Base-by-base conservation (phyloP, 2,888 invertebrate species). In the Pseudococcus longispinus region DNA sequence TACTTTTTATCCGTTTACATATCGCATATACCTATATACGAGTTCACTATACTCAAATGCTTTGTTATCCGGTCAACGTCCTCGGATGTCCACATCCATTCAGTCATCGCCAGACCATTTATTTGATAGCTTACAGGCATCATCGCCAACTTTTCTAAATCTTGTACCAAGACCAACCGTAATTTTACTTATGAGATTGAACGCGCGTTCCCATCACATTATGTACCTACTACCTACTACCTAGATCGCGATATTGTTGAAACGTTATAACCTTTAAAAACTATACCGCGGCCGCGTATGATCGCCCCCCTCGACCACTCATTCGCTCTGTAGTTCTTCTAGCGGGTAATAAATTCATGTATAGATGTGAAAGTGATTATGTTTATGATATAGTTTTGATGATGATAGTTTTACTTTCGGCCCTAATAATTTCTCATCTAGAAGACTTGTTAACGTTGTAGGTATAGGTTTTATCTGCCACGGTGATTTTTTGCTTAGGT, bases 61-160 rank as follows among this genome's bases (percentile, higher is more conserved):
- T 65, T 84, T 42, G 65, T 84, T 84, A 84, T 84, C 51, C 84
- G 84, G 84, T 84, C 84, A 84, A 65, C 20, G 84, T 32, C 60
- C 84, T 55, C 55, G 6, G 32, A 84, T 60, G 55, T 83, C 83
- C 83, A 83, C n/a, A 11, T 55, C 29, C 83, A 29, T 55, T 29
- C 83, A 51, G 51, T 83, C 46, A 51, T 83, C 55, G 55, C 4
- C 4, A 23, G 32, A n/a, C 83, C 74, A 74, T 74, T 74, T 74
- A 74, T 74, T 74, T 32, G 37, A 74, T 74, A 74, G 37, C 74
- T 37, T 29, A 18, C n/a, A n/a, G 74, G 32, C 51, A 51, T 29
- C 51, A n/a, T 51, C n/a, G 51, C 83, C 26, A 83, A 83, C 23
- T 51, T 83, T 51, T 83, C 46, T 83, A 74, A 74, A 74, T 32